Percentiles rank a stretch among this genome's conserved stretches.
Evolutionary conservation across 2,888 invertebrate genomes (phyloP).

Genomic region (Omphaloscelis lunosa): DNA sequence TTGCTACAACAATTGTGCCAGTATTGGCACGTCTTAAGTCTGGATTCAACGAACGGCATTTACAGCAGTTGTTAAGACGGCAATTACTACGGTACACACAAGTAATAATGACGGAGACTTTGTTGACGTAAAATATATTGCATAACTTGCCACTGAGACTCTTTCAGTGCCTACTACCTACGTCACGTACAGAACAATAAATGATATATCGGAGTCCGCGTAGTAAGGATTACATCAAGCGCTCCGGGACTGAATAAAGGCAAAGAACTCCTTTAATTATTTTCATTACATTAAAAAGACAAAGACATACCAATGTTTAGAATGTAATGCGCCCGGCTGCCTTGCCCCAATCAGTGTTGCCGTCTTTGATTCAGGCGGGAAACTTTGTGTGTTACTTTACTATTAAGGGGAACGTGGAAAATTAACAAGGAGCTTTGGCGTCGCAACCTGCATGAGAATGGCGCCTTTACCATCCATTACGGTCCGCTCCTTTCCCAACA

Average conservation of each 20-base stretch:
- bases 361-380: constrained; percentile 78
- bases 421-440: constrained; percentile 82
- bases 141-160: constrained; percentile 8
- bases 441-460: constrained; percentile 85
- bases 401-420: constrained; percentile 85
- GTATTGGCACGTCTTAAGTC: constrained; percentile 40
- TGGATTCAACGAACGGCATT: constrained; percentile 30
- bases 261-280: constrained; percentile 68
- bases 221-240: constrained; percentile 27
- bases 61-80: constrained; percentile 41
- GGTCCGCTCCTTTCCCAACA: constrained; percentile 68
- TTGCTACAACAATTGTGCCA: constrained; percentile 37
- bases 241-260: constrained; percentile 51
- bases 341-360: constrained; percentile 78
- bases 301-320: constrained; percentile 70
- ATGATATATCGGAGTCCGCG: constrained; percentile 21
- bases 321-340: constrained; percentile 72
- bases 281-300: constrained; percentile 71
- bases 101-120: constrained; percentile 34
- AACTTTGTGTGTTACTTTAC: constrained; percentile 87
- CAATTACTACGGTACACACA: constrained; percentile 34
- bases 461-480: constrained; percentile 76
- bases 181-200: constrained; percentile 14
- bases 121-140: constrained; percentile 31
- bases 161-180: background rate